Evolutionary conservation across 2,797 vertebrate species (phyloP), one percentile per base, ranked within the genome.

Genomic region (Pantherophis alleghaniensis): DNA sequence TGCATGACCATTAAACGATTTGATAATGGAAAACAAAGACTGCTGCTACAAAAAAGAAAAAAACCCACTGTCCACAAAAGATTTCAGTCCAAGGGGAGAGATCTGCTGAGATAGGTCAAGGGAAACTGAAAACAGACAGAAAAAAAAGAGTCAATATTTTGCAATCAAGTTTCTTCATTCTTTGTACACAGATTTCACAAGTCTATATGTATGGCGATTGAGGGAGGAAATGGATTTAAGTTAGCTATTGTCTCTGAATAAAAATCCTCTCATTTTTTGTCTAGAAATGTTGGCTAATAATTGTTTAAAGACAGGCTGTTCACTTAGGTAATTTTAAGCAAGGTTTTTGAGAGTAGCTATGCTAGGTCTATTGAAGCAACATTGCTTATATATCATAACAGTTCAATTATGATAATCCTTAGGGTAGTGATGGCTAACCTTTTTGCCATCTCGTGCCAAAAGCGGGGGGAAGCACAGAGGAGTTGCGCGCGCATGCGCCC

Each of bases 1-100:
- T 97, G 95, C 93, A 96, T 94, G 96, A 88, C 94, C 96, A 94
- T 95, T 96, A 96, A 97, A 96, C 92, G 94, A 97, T 96, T 97
- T 94, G 59, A 95, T 92, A 93, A 94, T 86, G 96, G 96, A 96
- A 97, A 97, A 96, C 92, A 96, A 96, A 95, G 86, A 93, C 91
- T 95, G 94, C 55, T 91, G 94, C 86, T 59, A 79, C 92, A 61
- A 91, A 95, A 55, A 47, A 55, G 13, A 24, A 1, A 3, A 16
- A n/a, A 60, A 1, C 13, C 24, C 86, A n/a, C 86, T 90, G 91
- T 47, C 66, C 91, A 92, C 93, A 95, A 96, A 93, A 96, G 92
- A 94, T 94, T 94, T 61, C 86, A 3, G 94, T 92, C 93, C 56
- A 89, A 91, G 26, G 86, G 91, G 91, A 89, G 61, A 12, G 0